Percentiles rank a stretch among this genome's conserved stretches.
These are phyloP conservation scores for Rallus limicola DNA, from an alignment of 2,113 vertebrate species.

Conservation along the genomic window DNA sequence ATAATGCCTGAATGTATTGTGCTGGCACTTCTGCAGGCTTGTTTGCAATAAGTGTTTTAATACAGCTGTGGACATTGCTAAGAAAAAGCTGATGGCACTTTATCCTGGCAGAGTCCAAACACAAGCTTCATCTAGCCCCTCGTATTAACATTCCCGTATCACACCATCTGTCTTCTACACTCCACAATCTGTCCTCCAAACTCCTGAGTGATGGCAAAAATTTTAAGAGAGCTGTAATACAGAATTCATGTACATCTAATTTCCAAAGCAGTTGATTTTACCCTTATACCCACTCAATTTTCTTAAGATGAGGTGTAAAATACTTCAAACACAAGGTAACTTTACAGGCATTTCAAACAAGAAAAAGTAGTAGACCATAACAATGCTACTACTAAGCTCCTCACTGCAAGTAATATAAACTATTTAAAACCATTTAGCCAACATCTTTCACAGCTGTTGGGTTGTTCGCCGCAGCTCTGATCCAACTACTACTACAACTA, in stretches of 20 bases:
- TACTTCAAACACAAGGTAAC: neutral
- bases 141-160: neutral
- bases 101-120: neutral
- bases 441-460: constrained; percentile 12
- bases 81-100: neutral
- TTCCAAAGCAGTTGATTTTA: neutral
- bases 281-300: neutral
- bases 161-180: neutral
- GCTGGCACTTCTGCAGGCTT: neutral
- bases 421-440: neutral
- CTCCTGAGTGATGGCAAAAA: neutral
- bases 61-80: neutral
- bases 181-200: neutral
- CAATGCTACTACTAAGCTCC: neutral
- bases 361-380: neutral
- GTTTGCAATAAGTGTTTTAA: neutral
- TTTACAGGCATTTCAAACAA: neutral
- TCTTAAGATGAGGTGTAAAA: neutral
- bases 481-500: neutral
- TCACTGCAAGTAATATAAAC: constrained; percentile 5
- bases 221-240: neutral
- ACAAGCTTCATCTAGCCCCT: neutral
- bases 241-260: neutral
- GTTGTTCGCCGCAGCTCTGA: neutral
- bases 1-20: neutral